Base-by-base conservation (phyloP, 2,888 invertebrate genomes). In the Physocephala rufipes region DNA sequence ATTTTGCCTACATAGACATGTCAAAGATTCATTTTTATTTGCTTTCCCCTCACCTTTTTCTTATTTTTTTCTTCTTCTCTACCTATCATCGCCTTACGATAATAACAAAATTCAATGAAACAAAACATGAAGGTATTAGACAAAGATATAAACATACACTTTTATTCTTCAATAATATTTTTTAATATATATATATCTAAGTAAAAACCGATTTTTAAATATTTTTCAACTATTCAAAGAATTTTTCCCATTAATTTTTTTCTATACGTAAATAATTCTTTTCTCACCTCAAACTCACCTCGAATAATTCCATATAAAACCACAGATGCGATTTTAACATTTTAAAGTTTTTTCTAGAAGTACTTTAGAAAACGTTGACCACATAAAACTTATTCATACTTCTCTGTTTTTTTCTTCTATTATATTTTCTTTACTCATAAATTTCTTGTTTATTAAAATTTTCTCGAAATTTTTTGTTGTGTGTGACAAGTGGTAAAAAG, bases 1-100 rank as follows among this genome's bases (percentile, higher is more conserved):
- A 24, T 58, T 58, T 7, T 13, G 58, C 70, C 64, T 51, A 72
- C 74, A 19, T 75, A 72, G 73, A 76, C 73, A 64, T 71, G 70
- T 74, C 63, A 70, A 72, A 55, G 61, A 72, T 66, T 30, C 15
- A 13, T 65, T 62, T 67, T 73, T 47, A 36, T 36, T 9, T 36
- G n/a, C 67, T 67, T 67, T 30, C 36, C 49, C 64, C 68, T 70
- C 67, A 66, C 58, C 24, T 58, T 55, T 58, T 67, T 58, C 15
- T 53, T 43, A 30, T 21, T 43, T 43, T 47, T 15, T 24, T 49
- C 49, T 19, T 19, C 49, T 19, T 19, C 49, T n/a, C 12, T 4
- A 15, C 49, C 49, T 19, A 7, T 19, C 19, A 7, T n/a, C 4
- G 15, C 16, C n/a, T 49, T 49, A n/a, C n/a, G n/a, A n/a, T n/a